A percentile compares a stretch with the other conserved stretches of the same genome.
These are phyloP conservation scores for Macquaria ambigua DNA, from an alignment of 2,113 vertebrate genomes.

Conservation along the genomic window DNA sequence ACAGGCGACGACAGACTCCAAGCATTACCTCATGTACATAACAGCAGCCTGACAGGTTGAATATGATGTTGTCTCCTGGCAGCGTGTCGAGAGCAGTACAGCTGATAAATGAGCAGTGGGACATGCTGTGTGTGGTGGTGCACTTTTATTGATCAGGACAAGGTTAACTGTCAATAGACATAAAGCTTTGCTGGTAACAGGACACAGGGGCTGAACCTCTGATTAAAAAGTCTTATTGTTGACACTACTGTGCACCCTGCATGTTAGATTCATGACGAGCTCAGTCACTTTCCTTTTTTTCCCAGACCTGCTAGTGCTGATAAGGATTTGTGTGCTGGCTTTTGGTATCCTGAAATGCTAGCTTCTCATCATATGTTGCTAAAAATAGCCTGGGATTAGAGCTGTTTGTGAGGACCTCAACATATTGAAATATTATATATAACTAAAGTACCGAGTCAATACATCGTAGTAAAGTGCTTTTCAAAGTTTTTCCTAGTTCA, in stretches of 20 bases:
- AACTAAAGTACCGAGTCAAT: no score
- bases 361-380: not conserved
- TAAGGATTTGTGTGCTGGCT: not conserved
- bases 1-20: not conserved
- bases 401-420: not conserved
- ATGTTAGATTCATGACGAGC: not conserved
- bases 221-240: not conserved
- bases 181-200: slow-evolving; percentile 12
- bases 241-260: not conserved
- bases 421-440: no score
- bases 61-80: slow-evolving; percentile 7
- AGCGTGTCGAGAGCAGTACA: not conserved
- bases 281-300: not conserved
- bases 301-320: not conserved
- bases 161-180: slow-evolving; percentile 19
- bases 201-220: not conserved
- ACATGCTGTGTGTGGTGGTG: not conserved
- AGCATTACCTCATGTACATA: not conserved
- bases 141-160: slow-evolving; percentile 50
- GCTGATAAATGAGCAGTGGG: slow-evolving; percentile 37
- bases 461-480: no score
- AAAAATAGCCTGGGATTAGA: no score
- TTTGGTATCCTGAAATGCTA: not conserved
- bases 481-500: no score
- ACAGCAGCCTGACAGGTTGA: slow-evolving; percentile 28